A percentile compares a stretch with the other conserved stretches of the same genome.
Conservation (phyloP, 2,888 invertebrate genomes). For the Pristionchus mayeri region DNA sequence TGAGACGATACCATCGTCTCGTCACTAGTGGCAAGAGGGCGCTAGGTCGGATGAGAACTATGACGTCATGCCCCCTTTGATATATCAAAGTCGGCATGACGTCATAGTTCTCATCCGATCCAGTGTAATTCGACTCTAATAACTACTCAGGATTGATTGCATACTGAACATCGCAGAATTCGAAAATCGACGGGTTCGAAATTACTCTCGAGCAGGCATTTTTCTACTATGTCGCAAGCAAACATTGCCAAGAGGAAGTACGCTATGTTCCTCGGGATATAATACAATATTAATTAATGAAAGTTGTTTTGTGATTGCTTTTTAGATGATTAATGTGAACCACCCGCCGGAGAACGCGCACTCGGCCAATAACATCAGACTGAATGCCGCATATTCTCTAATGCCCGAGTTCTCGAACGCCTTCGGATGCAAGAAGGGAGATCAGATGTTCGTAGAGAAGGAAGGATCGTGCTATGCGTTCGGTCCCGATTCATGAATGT, state of each 20-base stretch:
- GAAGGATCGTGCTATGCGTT: background rate
- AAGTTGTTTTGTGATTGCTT: background rate
- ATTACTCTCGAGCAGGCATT: background rate
- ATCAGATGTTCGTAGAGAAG: background rate
- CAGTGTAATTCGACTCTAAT: too few species aligned
- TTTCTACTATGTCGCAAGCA: background rate
- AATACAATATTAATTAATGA: background rate
- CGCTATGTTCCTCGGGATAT: too few species aligned
- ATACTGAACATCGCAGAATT: too few species aligned
- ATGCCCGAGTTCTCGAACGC: constrained; percentile 5
- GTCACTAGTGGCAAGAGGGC: too few species aligned
- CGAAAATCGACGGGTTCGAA: background rate
- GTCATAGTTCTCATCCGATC: too few species aligned
- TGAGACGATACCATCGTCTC: too few species aligned
- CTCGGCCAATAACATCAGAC: background rate
- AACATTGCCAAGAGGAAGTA: background rate
- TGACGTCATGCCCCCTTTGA: too few species aligned
- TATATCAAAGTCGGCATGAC: too few species aligned
- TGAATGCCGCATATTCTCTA: background rate
- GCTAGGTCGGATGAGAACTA: too few species aligned
- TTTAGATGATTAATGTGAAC: background rate
- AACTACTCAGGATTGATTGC: too few species aligned
- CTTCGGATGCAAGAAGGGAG: constrained; percentile 26
- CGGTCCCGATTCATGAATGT: background rate
- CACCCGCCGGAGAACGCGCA: background rate